A percentile compares a stretch with the other conserved stretches of the same genome.
Conservation (phyloP, 2,888 invertebrate species). For the Noctua comes region DNA sequence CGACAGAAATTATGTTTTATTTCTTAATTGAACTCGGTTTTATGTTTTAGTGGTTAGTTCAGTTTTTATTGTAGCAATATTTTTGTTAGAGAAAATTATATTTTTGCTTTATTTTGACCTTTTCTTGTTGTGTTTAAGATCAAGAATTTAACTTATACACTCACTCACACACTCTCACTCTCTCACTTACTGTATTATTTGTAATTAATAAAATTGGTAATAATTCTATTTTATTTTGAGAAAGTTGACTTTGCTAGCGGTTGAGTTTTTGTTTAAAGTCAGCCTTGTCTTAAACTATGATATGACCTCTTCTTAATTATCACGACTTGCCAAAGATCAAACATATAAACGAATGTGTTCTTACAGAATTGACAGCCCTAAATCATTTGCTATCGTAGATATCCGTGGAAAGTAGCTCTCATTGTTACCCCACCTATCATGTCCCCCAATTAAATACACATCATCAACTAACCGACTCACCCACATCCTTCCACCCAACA, state of each 20-base stretch:
- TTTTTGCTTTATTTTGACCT: not conserved
- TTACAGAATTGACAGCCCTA: not conserved
- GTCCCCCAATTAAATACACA: not conserved
- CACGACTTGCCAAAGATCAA: not conserved
- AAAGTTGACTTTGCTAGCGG: not conserved
- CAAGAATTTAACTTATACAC: not conserved
- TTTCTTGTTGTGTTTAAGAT: not conserved
- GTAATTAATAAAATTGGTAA: not conserved
- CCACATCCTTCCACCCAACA: constrained; percentile 32
- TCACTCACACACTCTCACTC: no score
- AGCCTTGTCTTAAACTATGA: not conserved
- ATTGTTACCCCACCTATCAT: not conserved
- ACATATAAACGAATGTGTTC: not conserved
- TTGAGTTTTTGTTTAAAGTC: not conserved
- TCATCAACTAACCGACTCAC: not conserved
- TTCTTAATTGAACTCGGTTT: constrained; percentile 13
- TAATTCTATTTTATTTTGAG: not conserved
- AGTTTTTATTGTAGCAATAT: constrained; percentile 10
- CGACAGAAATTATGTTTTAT: constrained; percentile 40
- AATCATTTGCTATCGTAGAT: not conserved
- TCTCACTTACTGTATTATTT: not conserved
- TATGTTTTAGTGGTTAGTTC: not conserved
- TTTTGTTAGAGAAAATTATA: not conserved
- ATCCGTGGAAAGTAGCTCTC: not conserved
- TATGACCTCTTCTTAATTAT: not conserved